Percentiles rank a stretch among this genome's conserved stretches.
These are phyloP conservation scores for Mastacembelus armatus DNA, from an alignment of 2,797 vertebrate species.

Conservation along the genomic window DNA sequence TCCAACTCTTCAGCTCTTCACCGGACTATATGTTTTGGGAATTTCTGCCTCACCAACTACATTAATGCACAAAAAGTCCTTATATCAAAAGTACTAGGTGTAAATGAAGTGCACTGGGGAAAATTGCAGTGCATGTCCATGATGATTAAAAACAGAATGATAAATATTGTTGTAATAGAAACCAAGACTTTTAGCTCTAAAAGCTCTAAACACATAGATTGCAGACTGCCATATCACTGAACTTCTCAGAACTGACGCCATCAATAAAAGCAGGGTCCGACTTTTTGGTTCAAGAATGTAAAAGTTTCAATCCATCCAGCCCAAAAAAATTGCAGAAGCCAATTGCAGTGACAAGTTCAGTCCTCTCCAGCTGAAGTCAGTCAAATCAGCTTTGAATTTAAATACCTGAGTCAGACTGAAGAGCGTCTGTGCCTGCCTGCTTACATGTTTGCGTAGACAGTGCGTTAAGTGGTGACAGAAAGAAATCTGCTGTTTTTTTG, in stretches of 20 bases:
- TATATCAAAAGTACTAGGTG: no score
- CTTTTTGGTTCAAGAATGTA: neutral
- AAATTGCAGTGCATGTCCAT: no score
- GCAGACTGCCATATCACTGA: neutral
- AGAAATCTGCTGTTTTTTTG: conserved; percentile 12
- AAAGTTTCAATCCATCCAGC: neutral
- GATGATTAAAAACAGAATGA: no score
- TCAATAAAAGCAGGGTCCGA: neutral
- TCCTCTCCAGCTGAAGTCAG: neutral
- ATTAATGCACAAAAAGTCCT: no score
- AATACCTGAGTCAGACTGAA: neutral
- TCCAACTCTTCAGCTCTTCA: no score
- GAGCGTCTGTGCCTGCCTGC: neutral
- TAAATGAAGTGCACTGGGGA: no score
- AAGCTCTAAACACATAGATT: no score
- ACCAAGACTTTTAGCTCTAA: no score
- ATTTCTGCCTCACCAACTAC: no score
- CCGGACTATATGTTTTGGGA: no score
- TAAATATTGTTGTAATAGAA: no score
- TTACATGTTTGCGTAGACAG: neutral
- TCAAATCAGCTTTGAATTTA: neutral
- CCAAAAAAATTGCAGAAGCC: neutral
- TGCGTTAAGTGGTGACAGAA: conserved; percentile 13
- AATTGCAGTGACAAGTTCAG: neutral
- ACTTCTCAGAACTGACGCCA: neutral